Percentiles rank a stretch among this genome's conserved stretches.
phyloP scores from a whole-genome alignment of 2,797 vertebrate genomes.

The Gastrophryne carolinensis region DNA sequence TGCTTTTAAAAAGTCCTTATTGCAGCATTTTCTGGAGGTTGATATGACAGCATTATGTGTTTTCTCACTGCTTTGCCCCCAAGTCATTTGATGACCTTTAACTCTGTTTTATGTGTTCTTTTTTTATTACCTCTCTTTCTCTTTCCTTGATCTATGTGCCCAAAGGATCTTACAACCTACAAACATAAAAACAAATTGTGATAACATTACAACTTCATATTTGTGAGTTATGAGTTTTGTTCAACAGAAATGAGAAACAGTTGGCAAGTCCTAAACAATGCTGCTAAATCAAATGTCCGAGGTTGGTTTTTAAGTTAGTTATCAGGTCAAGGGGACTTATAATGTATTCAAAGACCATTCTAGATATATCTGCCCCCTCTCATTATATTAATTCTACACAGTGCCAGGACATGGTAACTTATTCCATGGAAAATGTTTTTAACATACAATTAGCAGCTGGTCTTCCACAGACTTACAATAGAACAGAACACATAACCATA shows the following conservation, averaged over 20 bases:
- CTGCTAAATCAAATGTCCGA: not conserved
- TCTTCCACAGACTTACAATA: no score
- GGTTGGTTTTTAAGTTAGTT: not conserved
- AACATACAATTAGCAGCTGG: no score
- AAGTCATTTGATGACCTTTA: conserved; percentile 47
- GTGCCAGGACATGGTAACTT: no score
- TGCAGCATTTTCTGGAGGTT: conserved; percentile 15
- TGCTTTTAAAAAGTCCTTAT: conserved; percentile 21
- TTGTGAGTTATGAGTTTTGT: conserved; percentile 37
- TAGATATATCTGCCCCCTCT: no score
- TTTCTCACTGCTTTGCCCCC: conserved; percentile 31
- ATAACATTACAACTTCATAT: conserved; percentile 39
- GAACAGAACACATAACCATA: no score
- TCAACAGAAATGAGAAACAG: conserved; percentile 15
- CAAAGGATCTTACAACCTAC: conserved; percentile 40
- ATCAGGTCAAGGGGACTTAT: no score
- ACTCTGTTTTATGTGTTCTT: conserved; percentile 40
- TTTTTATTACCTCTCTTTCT: conserved; percentile 35
- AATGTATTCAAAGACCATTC: no score
- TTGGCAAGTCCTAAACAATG: not conserved
- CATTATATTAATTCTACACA: no score
- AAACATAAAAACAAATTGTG: conserved; percentile 47
- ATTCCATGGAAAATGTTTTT: no score
- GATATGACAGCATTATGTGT: conserved; percentile 45
- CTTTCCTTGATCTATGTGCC: conserved; percentile 33